Conservation (phyloP, 2,113 vertebrate species). For the Rhynchomys soricoides region DNA sequence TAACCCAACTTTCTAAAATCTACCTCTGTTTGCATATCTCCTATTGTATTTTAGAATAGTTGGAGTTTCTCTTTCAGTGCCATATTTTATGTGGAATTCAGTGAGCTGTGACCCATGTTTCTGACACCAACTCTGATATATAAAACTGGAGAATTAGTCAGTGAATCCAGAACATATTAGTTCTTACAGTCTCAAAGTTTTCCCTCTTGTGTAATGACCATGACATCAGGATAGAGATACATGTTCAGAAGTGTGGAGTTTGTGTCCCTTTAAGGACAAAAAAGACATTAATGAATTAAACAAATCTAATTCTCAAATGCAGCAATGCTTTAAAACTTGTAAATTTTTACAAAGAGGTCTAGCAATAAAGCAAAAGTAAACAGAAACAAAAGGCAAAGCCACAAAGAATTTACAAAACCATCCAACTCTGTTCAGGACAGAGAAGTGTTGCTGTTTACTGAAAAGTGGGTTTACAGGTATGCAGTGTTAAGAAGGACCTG, state of each 20-base stretch:
- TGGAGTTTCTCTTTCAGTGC: not conserved
- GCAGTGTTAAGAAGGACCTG: not conserved
- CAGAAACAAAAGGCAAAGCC: not conserved
- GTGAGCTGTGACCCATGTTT: not conserved
- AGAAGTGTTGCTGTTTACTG: not conserved
- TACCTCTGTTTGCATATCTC: not conserved
- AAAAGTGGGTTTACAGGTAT: not conserved
- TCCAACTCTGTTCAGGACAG: not conserved
- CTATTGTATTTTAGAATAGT: not conserved
- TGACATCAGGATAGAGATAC: not conserved
- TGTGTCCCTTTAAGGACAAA: not conserved
- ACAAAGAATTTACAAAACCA: not conserved
- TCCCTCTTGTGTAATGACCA: not conserved
- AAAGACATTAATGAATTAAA: not conserved
- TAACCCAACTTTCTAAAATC: constrained; percentile 35
- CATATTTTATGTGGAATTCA: not conserved
- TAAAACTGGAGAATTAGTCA: not conserved
- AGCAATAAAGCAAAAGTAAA: constrained; percentile 45
- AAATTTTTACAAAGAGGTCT: constrained; percentile 19
- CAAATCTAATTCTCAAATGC: not conserved
- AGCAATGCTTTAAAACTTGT: not conserved
- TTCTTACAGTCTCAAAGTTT: not conserved
- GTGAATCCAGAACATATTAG: not conserved
- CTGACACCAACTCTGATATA: not conserved
- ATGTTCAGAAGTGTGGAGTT: not conserved